A percentile compares a stretch with the other conserved stretches of the same genome.
Conservation (phyloP, 2,888 invertebrate species). For the Perizoma affinitatum region DNA sequence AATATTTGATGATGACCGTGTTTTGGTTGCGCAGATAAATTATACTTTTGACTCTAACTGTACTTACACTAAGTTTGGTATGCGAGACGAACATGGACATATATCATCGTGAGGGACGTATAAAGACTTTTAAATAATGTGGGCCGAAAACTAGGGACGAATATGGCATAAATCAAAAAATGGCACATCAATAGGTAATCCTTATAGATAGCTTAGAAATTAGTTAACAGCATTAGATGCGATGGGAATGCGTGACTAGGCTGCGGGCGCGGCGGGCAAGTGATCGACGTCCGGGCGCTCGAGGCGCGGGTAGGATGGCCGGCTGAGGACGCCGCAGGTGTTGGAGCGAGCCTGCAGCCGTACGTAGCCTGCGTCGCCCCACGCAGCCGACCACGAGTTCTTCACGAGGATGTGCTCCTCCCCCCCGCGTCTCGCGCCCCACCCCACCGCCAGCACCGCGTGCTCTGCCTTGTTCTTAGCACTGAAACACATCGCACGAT, state of each 20-base stretch:
- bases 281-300: constrained; percentile 53
- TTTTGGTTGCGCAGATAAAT: too few species aligned
- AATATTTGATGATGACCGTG: too few species aligned
- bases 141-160: too few species aligned
- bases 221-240: too few species aligned
- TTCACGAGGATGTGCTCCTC: constrained; percentile 68
- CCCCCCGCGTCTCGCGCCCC: constrained; percentile 56
- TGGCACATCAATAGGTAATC: too few species aligned
- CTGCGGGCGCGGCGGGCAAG: constrained; percentile 35
- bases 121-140: too few species aligned
- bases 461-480: constrained; percentile 50
- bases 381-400: constrained; percentile 67
- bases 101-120: too few species aligned
- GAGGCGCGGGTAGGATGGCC: constrained; percentile 62
- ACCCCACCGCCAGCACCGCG: constrained; percentile 72
- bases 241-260: background rate
- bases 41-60: too few species aligned
- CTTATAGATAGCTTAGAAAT: too few species aligned
- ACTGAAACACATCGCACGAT: constrained; percentile 42
- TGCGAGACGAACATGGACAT: too few species aligned
- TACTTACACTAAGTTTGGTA: too few species aligned
- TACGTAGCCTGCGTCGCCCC: constrained; percentile 68
- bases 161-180: too few species aligned
- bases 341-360: constrained; percentile 62
- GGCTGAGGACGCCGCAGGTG: constrained; percentile 67